phyloP scores from a whole-genome alignment of 2,113 vertebrate genomes.

The Rhineura floridana region DNA sequence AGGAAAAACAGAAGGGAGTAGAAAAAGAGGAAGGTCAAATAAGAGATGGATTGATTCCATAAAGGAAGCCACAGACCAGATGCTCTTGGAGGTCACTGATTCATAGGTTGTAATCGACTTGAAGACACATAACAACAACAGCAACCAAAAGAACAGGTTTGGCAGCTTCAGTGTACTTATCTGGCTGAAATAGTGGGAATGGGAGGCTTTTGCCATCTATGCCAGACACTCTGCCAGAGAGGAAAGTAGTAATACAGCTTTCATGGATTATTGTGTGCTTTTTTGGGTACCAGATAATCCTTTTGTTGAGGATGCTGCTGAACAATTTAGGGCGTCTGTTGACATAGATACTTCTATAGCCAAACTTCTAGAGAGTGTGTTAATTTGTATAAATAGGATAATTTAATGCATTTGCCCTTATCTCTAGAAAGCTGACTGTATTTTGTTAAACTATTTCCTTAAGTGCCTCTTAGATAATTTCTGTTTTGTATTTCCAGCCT shows the following conservation, averaged over 20 bases:
- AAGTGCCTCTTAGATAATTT: neutral
- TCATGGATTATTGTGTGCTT: neutral
- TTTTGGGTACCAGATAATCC: neutral
- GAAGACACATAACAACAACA: too few relatives aligned
- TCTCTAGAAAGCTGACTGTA: neutral
- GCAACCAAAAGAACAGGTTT: neutral
- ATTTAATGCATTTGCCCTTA: neutral
- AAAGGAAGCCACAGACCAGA: too few relatives aligned
- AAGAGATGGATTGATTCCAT: too few relatives aligned
- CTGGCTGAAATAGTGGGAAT: neutral
- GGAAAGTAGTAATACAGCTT: neutral
- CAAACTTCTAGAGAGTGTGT: neutral
- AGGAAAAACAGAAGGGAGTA: too few relatives aligned
- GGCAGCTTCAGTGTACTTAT: neutral
- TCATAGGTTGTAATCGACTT: too few relatives aligned
- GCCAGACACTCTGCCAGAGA: neutral
- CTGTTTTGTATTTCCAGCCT: neutral
- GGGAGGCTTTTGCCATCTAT: neutral
- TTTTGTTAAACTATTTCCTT: neutral
- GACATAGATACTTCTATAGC: neutral
- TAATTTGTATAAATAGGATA: neutral
- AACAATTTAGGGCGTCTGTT: neutral
- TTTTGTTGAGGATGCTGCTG: neutral
- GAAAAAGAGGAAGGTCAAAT: too few relatives aligned
- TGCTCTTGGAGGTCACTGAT: too few relatives aligned